Evolutionary conservation across 2,113 vertebrate genomes (phyloP), one percentile per base, ranked within the genome.

Genomic region (Recurvirostra avosetta): DNA sequence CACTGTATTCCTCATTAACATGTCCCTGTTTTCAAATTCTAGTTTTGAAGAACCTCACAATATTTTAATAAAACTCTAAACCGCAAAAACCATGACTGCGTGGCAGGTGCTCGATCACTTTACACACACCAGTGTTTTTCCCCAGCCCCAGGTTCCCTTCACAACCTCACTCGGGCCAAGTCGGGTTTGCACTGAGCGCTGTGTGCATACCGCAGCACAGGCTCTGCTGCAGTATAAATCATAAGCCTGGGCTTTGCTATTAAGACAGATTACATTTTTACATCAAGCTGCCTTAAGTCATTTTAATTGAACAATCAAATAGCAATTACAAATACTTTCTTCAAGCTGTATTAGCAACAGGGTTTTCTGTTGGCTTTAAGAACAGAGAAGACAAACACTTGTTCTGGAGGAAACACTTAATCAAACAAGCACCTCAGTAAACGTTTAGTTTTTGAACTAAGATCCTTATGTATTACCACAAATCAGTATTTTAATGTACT

Each of bases 161-260:
- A n/a, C 19, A 14, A 2, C 12, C 56, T 30, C 63, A 11, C 15
- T 0, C 6, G 9, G 34, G 45, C 34, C 30, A 30, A 12, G 36
- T 0, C 0, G 0, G 41, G 78, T 8, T 43, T 30, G 53, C 50
- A 7, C 7, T 0, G 4, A 63, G 55, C 0, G 2, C 43, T 4
- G 13, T 0, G 32, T 8, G 41, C 34, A 52, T 11, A 1, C 0
- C 0, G 9, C 58, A 75, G 72, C 58, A 30, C 4, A 2, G 47
- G 16, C 29, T 71, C 52, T 38, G 74, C 91, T 43, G 41, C 49
- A 14, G 25, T 2, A 29, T 17, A 22, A 22, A 49, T 2, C 3
- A 4, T 3, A 61, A 52, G 23, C 40, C 53, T 4, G 1, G 38
- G 43, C 76, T 77, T 25, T 58, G 26, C 50, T 77, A 3, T 7